Evolutionary conservation across 2,797 vertebrate genomes (phyloP).

Genomic region (Martes flavigula): DNA sequence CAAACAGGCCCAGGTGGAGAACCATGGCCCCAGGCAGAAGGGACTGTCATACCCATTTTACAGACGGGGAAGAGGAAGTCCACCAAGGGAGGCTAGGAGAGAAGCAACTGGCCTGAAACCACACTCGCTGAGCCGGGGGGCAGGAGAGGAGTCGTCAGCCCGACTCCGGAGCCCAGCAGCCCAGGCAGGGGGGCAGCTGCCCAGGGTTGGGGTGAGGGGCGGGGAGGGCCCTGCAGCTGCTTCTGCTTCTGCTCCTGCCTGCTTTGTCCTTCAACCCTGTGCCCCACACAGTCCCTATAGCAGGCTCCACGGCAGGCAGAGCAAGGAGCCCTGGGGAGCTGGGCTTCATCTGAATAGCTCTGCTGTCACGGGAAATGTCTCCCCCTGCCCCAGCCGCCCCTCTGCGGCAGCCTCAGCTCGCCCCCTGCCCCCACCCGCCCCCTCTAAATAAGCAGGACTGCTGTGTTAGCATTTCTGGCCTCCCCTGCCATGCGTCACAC

Average conservation of each 20-base stretch:
- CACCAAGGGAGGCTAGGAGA: background rate
- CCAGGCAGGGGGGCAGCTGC: background rate
- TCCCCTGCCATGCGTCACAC: background rate
- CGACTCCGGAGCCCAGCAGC: background rate
- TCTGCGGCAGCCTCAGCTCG: background rate
- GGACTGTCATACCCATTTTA: background rate
- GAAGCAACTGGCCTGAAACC: background rate
- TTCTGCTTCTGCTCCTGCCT: too few relatives aligned
- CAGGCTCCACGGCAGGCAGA: background rate
- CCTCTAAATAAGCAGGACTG: background rate
- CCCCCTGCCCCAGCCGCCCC: too few relatives aligned
- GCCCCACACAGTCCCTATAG: background rate
- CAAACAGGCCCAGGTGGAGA: background rate
- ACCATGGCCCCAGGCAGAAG: background rate
- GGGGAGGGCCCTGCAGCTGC: background rate
- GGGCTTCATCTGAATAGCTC: background rate
- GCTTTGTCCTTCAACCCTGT: background rate
- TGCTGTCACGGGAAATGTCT: background rate
- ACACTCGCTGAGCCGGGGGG: background rate
- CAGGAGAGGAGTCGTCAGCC: too few relatives aligned
- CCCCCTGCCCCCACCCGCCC: background rate
- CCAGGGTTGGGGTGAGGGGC: background rate
- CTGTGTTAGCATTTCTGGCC: background rate
- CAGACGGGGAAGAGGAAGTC: background rate
- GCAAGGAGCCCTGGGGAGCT: conserved; percentile 12